Base-by-base conservation (phyloP, 92 coral and sea anemone genomes). In the Porites divaricata region DNA sequence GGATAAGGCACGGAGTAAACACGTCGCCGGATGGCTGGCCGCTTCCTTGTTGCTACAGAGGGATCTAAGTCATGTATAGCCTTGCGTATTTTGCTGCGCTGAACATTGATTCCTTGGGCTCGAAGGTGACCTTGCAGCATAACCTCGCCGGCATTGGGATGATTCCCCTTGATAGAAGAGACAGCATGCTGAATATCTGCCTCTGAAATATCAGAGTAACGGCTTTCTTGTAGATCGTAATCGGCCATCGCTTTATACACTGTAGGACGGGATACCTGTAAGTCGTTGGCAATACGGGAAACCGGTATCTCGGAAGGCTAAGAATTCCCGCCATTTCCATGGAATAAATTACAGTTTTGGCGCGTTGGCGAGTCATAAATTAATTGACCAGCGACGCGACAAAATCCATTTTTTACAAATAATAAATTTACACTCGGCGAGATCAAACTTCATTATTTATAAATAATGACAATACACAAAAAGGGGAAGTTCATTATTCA, bases 161-260 rank as follows among this genome's bases (percentile, higher is more conserved):
- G 59, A 1, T 70, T 57, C 25, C 51, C 54, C 24, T 81, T 81
- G 4, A 81, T 45, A 21, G 72, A 58, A 35, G 76, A 15, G 8
- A 83, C 8, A n/a, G 72, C 81, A 62, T 26, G 62, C 64, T 84
- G 23, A 77, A 84, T 51, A 24, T 84, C 74, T 21, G 70, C 67
- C 0, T 48, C 88, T 26, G 80, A 26, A 70, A 83, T 49, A 74
- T 45, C 54, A 25, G 82, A 63, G 41, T 74, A 83, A 28, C 74
- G 64, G 64, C 21, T 74, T 21, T 53, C 78, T 24, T 63, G 56
- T 56, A 83, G 81, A 70, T 84, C 75, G 50, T 84, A 48, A 21
- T 67, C 88, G 16, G 67, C 75, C 15, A 85, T 76, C 64, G 88
- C 81, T 70, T 85, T 85, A 45, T 85, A 85, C 59, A 85, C 71